Percentiles rank a stretch among this genome's conserved stretches.
phyloP scores from a whole-genome alignment of 2,797 vertebrate genomes.

The Falco peregrinus region DNA sequence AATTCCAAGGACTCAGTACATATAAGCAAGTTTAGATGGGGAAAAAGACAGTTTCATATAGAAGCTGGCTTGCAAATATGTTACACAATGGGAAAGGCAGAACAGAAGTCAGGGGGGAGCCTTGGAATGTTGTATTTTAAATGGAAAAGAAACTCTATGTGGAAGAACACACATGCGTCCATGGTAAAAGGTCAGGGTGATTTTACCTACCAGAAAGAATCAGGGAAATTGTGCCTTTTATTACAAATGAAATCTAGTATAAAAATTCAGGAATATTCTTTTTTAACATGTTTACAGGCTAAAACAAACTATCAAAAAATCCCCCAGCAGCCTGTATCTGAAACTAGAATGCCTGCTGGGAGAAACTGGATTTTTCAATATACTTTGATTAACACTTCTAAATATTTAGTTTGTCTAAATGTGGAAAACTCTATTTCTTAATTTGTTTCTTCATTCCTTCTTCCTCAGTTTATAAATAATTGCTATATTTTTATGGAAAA shows the following conservation, averaged over 20 bases:
- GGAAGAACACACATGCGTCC: neutral
- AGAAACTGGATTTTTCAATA: neutral
- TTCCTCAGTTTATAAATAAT: neutral
- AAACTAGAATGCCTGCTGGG: neutral
- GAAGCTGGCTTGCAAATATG: neutral
- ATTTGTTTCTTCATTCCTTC: neutral
- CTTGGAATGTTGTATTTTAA: neutral
- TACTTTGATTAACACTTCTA: neutral
- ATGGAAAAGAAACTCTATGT: neutral
- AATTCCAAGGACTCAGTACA: neutral
- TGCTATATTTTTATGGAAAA: neutral
- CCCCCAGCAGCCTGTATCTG: fast-evolving
- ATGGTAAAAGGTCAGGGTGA: neutral
- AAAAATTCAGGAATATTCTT: neutral
- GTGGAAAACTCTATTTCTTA: neutral
- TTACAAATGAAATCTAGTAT: neutral
- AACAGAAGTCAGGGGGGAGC: neutral
- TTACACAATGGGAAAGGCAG: neutral
- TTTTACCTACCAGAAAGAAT: neutral
- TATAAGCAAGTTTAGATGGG: neutral
- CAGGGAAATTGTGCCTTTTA: neutral
- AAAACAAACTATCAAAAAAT: neutral
- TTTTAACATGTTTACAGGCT: neutral
- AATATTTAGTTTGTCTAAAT: neutral
- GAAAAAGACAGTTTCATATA: neutral